Evolutionary conservation across 2,888 invertebrate species (phyloP), one percentile per base, ranked within the genome.

Genomic region (Meiosimyza decipiens): DNA sequence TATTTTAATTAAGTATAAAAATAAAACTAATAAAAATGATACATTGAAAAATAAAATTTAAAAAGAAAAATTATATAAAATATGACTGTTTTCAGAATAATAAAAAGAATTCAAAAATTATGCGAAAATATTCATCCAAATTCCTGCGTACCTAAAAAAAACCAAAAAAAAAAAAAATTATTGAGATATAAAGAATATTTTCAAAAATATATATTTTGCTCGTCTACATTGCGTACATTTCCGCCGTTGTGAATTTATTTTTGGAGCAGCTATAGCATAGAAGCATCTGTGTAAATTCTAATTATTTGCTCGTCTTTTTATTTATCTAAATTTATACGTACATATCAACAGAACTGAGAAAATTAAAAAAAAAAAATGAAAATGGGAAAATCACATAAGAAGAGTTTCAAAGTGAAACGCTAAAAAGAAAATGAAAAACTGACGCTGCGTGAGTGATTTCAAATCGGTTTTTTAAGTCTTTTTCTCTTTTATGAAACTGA

Each of bases 181-280:
- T 40, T 40, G 9, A 40, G 40, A 40, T 40, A 40, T 52, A 52
- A 13, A n/a, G 51, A 60, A 64, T 28, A 63, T 62, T 47, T 67
- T 72, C 54, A 16, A 67, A 55, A 60, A 62, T 64, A 18, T 64
- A 50, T 49, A 47, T 49, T n/a, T 64, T 40, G 40, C 16, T 40
- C 15, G 40, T 40, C n/a, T 62, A 47, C 47, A 33, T 63, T 49
- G 63, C 54, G 71, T 64, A 52, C 51, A 54, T 62, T 18, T 63
- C 63, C 47, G 63, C 52, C 64, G 72, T 66, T 50, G 71, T 70
- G 71, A 52, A 71, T 73, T 73, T 67, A 73, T 73, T 75, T 74
- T 74, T 74, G 73, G 73, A 67, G 73, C 73, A 49, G 54, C 51
- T 16, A 54, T 55, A 55, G 47, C 6, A 47, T 9, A 22, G 16